Evolutionary conservation across 1,140 invertebrate genomes (phyloP).

Genomic region (Musca vetustissima): DNA sequence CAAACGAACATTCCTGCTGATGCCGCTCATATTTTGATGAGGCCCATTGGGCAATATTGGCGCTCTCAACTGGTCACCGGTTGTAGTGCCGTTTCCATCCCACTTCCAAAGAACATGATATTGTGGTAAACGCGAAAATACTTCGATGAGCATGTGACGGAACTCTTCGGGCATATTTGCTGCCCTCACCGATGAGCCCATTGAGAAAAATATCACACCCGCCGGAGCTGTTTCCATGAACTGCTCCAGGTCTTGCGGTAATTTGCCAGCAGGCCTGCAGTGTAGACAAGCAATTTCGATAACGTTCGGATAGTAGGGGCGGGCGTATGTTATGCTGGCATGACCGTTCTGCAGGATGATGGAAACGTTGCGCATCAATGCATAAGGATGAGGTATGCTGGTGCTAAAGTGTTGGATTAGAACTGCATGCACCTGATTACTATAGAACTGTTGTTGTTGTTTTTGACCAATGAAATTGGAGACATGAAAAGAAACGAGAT

Average conservation of each 20-base stretch:
- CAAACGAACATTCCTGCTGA: constrained; percentile 62
- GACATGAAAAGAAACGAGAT: too few relatives aligned
- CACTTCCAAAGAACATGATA: constrained; percentile 76
- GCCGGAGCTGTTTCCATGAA: constrained; percentile 64
- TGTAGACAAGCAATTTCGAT: constrained; percentile 79
- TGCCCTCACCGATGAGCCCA: constrained; percentile 73
- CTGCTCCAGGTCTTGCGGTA: constrained; percentile 63
- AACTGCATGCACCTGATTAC: constrained; percentile 57
- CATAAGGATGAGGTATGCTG: constrained; percentile 61
- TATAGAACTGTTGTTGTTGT: constrained; percentile 36
- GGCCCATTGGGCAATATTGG: constrained; percentile 69
- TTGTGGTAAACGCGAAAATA: constrained; percentile 65
- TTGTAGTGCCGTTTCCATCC: constrained; percentile 66
- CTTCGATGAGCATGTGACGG: constrained; percentile 64
- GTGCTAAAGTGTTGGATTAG: constrained; percentile 60
- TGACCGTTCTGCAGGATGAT: constrained; percentile 74
- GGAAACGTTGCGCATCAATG: constrained; percentile 65
- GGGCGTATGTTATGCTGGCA: constrained; percentile 66
- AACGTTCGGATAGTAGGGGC: constrained; percentile 70
- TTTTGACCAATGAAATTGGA: too few relatives aligned
- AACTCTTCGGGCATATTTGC: constrained; percentile 69
- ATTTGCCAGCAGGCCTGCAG: constrained; percentile 65
- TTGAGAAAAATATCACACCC: constrained; percentile 75
- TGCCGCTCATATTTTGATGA: constrained; percentile 51
- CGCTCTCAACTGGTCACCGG: constrained; percentile 20